phyloP scores from a whole-genome alignment of 2,797 vertebrate species.

The Fringilla coelebs region DNA sequence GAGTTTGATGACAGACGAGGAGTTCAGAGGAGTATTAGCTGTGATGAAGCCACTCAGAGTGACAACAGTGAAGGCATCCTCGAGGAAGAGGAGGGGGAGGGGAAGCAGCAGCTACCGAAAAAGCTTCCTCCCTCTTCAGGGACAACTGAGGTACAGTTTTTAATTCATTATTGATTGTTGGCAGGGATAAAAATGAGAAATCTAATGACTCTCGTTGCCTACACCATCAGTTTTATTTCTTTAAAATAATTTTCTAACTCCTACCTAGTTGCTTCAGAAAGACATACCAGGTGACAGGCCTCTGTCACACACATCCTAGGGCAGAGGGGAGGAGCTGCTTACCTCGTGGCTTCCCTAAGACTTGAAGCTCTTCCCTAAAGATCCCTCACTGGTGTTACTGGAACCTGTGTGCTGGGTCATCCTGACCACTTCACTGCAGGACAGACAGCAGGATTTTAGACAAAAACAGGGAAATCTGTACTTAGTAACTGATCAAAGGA shows the following conservation, averaged over 20 bases:
- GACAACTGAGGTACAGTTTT: slow-evolving; percentile 80
- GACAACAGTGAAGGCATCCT: slow-evolving; percentile 84
- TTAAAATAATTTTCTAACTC: slow-evolving; percentile 13
- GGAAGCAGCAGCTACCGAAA: slow-evolving; percentile 77
- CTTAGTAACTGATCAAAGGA: neutral
- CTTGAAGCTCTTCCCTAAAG: neutral
- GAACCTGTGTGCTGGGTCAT: neutral
- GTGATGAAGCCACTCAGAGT: slow-evolving; percentile 83
- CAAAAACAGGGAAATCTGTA: neutral
- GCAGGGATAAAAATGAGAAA: slow-evolving; percentile 24
- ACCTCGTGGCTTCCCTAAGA: neutral
- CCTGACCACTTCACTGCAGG: neutral
- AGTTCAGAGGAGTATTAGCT: slow-evolving; percentile 80
- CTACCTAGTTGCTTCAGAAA: neutral
- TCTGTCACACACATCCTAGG: neutral
- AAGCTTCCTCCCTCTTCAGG: slow-evolving; percentile 69
- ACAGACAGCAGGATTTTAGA: neutral
- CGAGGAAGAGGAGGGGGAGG: slow-evolving; percentile 81
- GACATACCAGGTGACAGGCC: neutral
- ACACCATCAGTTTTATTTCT: slow-evolving; percentile 10
- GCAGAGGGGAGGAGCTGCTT: neutral
- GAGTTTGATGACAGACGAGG: slow-evolving; percentile 87
- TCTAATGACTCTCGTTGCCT: neutral
- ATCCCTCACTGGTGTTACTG: neutral
- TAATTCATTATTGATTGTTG: slow-evolving; percentile 46